Percentiles rank a stretch among this genome's conserved stretches.
Conservation (phyloP, 2,888 invertebrate genomes). For the Sycophila texana region DNA sequence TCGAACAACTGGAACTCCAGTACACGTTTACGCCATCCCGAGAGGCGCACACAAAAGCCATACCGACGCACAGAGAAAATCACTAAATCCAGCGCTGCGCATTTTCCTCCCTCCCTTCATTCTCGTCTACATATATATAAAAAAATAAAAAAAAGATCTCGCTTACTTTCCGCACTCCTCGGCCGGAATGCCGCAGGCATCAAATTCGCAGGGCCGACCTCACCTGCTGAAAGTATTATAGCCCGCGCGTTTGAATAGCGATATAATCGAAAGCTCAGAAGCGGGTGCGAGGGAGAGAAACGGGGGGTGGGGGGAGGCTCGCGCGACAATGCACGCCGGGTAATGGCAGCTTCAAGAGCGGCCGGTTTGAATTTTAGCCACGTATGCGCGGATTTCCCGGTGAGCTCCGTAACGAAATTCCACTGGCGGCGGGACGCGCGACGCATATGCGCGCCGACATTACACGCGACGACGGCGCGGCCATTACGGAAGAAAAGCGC, state of each 20-base stretch:
- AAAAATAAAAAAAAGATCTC: neutral
- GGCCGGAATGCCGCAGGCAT: neutral
- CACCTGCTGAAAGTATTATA: conserved; percentile 39
- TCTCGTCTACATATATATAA: no score
- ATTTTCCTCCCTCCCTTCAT: no score
- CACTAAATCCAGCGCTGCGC: no score
- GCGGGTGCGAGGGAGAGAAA: neutral
- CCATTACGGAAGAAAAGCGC: conserved; percentile 40
- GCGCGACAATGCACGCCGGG: conserved; percentile 11
- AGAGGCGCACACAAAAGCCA: no score
- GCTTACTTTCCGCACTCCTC: neutral
- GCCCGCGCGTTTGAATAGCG: conserved; percentile 31
- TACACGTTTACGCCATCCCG: no score
- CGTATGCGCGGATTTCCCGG: conserved; percentile 32
- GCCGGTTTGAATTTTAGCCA: conserved; percentile 50
- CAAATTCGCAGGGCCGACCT: no score
- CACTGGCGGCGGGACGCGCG: neutral
- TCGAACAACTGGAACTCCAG: no score
- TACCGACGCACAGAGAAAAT: no score
- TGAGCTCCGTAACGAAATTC: conserved; percentile 33
- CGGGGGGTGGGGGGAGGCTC: neutral
- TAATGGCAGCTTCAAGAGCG: conserved; percentile 39
- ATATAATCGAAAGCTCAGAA: conserved; percentile 40
- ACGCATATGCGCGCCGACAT: conserved; percentile 12
- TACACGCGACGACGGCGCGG: conserved; percentile 17